Evolutionary conservation across 1,140 invertebrate species (phyloP).

Genomic region (Colletes gigas): DNA sequence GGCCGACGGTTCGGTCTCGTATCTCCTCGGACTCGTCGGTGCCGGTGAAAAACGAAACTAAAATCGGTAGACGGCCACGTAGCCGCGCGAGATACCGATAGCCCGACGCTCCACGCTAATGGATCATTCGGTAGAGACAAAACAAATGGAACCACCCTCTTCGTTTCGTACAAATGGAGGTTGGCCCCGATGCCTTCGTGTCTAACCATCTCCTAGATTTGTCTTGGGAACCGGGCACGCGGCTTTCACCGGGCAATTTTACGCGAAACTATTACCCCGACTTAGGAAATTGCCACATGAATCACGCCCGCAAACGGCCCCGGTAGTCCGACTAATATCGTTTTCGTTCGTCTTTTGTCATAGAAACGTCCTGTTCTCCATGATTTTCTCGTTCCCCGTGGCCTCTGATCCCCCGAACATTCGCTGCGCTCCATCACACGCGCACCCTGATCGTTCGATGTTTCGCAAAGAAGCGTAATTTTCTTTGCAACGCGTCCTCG

Average conservation of each 20-base stretch:
- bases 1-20: too few species aligned
- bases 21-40: not conserved
- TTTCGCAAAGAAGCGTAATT: too few species aligned
- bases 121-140: slow-evolving; percentile 60
- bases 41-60: slow-evolving; percentile 28
- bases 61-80: not conserved
- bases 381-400: not conserved
- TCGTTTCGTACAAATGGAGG: slow-evolving; percentile 46
- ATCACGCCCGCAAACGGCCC: slow-evolving; percentile 13
- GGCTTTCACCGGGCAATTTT: slow-evolving; percentile 51
- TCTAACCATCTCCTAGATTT: slow-evolving; percentile 39
- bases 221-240: slow-evolving; percentile 41
- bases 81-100: slow-evolving; percentile 44
- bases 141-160: slow-evolving; percentile 59
- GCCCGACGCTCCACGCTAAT: slow-evolving; percentile 58
- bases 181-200: slow-evolving; percentile 30
- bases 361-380: not conserved
- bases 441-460: too few species aligned
- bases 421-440: too few species aligned
- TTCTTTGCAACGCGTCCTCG: too few species aligned
- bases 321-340: not conserved
- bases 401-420: too few species aligned
- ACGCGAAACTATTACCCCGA: slow-evolving; percentile 19
- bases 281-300: slow-evolving; percentile 32
- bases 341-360: not conserved